phyloP scores from a whole-genome alignment of 1,140 invertebrate species.

The Bombus difficillimus region DNA sequence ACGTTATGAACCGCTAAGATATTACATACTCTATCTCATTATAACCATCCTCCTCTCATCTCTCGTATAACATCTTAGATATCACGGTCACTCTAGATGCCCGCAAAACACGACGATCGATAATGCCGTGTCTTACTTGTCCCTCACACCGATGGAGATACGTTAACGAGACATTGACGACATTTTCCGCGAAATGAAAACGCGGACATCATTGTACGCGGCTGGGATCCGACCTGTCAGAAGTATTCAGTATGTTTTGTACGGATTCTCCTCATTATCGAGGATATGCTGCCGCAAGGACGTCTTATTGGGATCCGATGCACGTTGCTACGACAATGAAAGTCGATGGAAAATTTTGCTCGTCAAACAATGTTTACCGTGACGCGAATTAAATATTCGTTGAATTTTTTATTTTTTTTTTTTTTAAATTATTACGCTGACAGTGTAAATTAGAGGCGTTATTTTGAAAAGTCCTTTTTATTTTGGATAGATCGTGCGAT shows the following conservation, averaged over 20 bases:
- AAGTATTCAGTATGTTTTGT: constrained; percentile 7
- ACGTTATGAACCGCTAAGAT: constrained; percentile 41
- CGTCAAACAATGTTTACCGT: background rate
- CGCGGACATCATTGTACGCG: constrained; percentile 4
- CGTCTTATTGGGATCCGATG: constrained; percentile 5
- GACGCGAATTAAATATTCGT: background rate
- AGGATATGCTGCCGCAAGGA: background rate
- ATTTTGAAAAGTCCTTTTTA: background rate
- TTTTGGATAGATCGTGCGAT: background rate
- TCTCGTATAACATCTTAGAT: background rate
- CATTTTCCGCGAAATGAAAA: constrained; percentile 49
- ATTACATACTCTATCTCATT: constrained; percentile 12
- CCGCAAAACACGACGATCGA: background rate
- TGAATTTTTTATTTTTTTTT: background rate
- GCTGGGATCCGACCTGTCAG: too few relatives aligned
- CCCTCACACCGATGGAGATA: constrained; percentile 48
- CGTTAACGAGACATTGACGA: constrained; percentile 66
- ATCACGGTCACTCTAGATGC: background rate
- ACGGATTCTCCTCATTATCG: constrained; percentile 22
- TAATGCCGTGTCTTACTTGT: constrained; percentile 38
- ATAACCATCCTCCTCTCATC: constrained; percentile 2
- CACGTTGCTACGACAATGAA: background rate
- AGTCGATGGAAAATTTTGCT: background rate
- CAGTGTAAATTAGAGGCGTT: background rate
- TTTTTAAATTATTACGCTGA: background rate